Conservation (phyloP, 2,888 invertebrate genomes). For the Ormyrus pomaceus region DNA sequence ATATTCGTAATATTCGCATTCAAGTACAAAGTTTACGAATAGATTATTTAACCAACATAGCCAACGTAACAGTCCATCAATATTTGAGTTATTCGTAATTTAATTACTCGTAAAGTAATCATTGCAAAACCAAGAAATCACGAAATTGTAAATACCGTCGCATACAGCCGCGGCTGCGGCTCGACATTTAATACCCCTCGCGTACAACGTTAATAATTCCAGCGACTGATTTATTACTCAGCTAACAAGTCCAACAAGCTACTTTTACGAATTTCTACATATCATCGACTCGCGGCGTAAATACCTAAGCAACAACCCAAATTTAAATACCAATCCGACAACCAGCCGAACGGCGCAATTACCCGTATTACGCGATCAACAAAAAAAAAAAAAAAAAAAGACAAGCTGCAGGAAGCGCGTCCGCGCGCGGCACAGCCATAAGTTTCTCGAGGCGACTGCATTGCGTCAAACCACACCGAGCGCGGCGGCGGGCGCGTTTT, state of each 20-base stretch:
- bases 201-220: too few relatives aligned
- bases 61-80: neutral
- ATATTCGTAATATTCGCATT: neutral
- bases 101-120: slow-evolving; percentile 15
- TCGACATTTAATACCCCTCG: too few relatives aligned
- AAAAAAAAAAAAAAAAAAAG: neutral
- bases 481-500: neutral
- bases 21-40: neutral
- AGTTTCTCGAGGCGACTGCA: slow-evolving; percentile 10
- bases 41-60: neutral
- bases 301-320: too few relatives aligned
- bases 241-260: too few relatives aligned
- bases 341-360: too few relatives aligned
- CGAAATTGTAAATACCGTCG: slow-evolving; percentile 17
- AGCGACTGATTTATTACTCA: too few relatives aligned
- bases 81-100: neutral
- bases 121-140: neutral
- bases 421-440: neutral
- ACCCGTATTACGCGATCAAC: too few relatives aligned
- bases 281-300: too few relatives aligned
- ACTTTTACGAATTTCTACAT: too few relatives aligned
- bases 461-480: slow-evolving; percentile 34
- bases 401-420: slow-evolving; percentile 13
- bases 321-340: too few relatives aligned
- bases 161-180: neutral